Evolutionary conservation across 1,140 invertebrate genomes (phyloP).

Genomic region (Melipona quadrifasciata): DNA sequence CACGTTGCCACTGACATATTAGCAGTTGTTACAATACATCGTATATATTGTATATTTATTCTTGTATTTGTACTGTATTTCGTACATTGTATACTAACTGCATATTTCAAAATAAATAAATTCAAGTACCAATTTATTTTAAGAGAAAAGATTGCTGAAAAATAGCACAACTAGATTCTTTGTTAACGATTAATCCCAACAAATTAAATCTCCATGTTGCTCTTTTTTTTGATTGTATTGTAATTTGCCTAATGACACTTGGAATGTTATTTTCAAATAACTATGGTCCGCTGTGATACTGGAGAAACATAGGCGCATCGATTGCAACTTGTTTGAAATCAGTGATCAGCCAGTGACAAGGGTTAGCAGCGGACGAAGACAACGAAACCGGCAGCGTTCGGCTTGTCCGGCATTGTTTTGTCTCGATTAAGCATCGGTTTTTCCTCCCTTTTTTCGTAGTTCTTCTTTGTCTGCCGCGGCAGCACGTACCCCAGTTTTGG

Average conservation of each 20-base stretch:
- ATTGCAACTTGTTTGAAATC: neutral
- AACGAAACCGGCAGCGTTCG: constrained; percentile 25
- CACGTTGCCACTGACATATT: too few relatives aligned
- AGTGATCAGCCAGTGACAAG: constrained; percentile 3
- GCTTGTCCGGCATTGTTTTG: constrained; percentile 58
- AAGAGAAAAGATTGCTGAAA: too few relatives aligned
- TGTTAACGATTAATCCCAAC: neutral
- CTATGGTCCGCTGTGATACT: neutral
- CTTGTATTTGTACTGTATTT: too few relatives aligned
- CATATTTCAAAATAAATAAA: too few relatives aligned
- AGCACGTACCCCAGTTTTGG: constrained; percentile 77
- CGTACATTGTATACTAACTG: too few relatives aligned
- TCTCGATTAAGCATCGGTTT: constrained; percentile 50
- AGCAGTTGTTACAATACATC: too few relatives aligned
- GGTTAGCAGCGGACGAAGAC: constrained; percentile 5
- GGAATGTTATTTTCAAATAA: neutral
- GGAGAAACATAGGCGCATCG: neutral
- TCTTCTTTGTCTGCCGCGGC: constrained; percentile 59
- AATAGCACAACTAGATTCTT: too few relatives aligned
- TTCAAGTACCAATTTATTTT: neutral
- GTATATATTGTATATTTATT: too few relatives aligned
- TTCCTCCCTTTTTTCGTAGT: constrained; percentile 18
- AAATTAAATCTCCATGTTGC: neutral
- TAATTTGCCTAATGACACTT: neutral
- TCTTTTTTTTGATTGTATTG: neutral